A percentile compares a stretch with the other conserved stretches of the same genome.
Conservation (phyloP, 2,113 vertebrate genomes). For the Pachypanchax playfairii region DNA sequence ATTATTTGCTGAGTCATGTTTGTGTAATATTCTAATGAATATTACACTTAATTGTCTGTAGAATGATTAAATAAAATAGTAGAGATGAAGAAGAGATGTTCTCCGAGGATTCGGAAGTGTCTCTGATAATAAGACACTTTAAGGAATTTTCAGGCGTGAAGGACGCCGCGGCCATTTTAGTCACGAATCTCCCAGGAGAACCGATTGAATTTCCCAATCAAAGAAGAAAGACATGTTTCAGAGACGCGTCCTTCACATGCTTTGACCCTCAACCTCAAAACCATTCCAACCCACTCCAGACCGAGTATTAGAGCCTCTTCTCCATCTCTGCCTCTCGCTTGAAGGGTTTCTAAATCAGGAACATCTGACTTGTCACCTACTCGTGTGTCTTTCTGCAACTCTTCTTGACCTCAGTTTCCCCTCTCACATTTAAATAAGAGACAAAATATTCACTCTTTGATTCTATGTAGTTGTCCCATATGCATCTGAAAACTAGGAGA, state of each 20-base stretch:
- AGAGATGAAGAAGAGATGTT: slow-evolving; percentile 54
- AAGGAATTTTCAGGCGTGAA: slow-evolving; percentile 37
- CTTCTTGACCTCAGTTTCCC: slow-evolving; percentile 58
- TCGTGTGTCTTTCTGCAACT: slow-evolving; percentile 54
- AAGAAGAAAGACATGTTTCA: not conserved
- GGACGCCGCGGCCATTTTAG: slow-evolving; percentile 12
- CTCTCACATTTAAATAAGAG: slow-evolving; percentile 34
- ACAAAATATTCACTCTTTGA: slow-evolving; percentile 46
- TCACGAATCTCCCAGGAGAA: slow-evolving; percentile 22
- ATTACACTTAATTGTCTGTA: slow-evolving; percentile 60
- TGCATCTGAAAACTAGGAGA: slow-evolving; percentile 71
- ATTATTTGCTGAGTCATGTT: slow-evolving; percentile 77
- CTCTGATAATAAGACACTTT: slow-evolving; percentile 50
- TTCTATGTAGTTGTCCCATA: slow-evolving; percentile 36
- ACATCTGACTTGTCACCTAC: slow-evolving; percentile 51
- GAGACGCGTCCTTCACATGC: slow-evolving; percentile 42
- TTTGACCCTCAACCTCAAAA: slow-evolving; percentile 47
- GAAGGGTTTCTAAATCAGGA: slow-evolving; percentile 71
- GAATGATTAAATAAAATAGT: slow-evolving; percentile 53
- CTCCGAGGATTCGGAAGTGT: slow-evolving; percentile 41
- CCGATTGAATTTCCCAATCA: slow-evolving; percentile 24
- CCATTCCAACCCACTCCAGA: slow-evolving; percentile 51
- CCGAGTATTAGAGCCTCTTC: slow-evolving; percentile 18
- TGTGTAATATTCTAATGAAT: slow-evolving; percentile 72
- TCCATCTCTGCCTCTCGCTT: slow-evolving; percentile 32